phyloP scores from a whole-genome alignment of 2,797 vertebrate species.

The Falco novaeseelandiae region DNA sequence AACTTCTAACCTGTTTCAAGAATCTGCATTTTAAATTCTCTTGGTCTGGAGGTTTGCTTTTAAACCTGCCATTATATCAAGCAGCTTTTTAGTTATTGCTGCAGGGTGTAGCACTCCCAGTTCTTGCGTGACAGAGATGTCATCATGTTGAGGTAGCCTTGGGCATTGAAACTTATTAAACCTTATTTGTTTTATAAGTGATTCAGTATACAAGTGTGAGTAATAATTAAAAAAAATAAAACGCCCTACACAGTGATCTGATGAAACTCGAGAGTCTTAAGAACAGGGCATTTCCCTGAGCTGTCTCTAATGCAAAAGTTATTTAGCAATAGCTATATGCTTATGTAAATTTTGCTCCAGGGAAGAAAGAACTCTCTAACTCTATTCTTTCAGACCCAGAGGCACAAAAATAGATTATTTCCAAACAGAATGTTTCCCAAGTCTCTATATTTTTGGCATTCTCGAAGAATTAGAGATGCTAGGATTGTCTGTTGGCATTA shows the following conservation, averaged over 20 bases:
- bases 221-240: constrained; percentile 75
- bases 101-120: constrained; percentile 72
- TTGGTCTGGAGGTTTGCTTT: constrained; percentile 73
- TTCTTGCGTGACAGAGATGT: constrained; percentile 78
- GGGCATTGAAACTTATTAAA: constrained; percentile 77
- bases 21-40: constrained; percentile 64
- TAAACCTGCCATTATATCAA: constrained; percentile 74
- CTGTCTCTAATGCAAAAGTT: constrained; percentile 61
- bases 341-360: constrained; percentile 68
- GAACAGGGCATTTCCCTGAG: constrained; percentile 69
- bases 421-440: constrained; percentile 58
- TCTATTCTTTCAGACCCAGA: constrained; percentile 68
- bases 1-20: constrained; percentile 38
- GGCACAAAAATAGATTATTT: constrained; percentile 67
- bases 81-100: constrained; percentile 73
- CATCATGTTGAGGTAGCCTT: constrained; percentile 75
- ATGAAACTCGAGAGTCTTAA: constrained; percentile 61
- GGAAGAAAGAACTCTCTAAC: constrained; percentile 66
- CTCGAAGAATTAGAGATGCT: neutral
- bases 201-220: constrained; percentile 74
- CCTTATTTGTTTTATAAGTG: constrained; percentile 75
- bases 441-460: constrained; percentile 53
- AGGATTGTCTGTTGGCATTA: neutral
- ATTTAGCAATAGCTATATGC: constrained; percentile 64
- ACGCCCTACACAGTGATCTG: constrained; percentile 53